Evolutionary conservation across 2,888 invertebrate species (phyloP).

Genomic region (Rotaria sp.): DNA sequence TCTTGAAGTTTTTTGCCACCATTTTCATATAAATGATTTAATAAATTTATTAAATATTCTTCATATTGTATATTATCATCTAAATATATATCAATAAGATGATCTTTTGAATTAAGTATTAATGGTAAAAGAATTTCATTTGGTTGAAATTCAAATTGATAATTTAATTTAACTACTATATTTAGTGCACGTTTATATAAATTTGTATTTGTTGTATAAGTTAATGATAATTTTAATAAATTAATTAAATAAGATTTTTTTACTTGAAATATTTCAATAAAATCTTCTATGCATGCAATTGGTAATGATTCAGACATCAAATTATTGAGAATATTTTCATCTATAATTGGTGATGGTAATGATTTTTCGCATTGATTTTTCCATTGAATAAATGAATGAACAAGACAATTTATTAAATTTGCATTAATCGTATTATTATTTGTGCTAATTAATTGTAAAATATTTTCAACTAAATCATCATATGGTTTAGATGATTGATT

Average conservation of each 20-base stretch:
- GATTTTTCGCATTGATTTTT: background rate
- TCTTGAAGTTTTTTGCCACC: background rate
- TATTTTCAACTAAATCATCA: background rate
- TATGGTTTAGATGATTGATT: background rate
- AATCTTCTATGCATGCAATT: background rate
- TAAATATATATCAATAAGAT: slow-evolving; percentile 38
- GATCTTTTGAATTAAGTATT: slow-evolving; percentile 25
- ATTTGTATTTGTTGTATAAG: background rate
- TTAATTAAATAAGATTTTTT: background rate
- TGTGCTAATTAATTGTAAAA: background rate
- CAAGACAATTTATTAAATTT: background rate
- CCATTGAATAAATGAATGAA: background rate
- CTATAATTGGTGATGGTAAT: background rate
- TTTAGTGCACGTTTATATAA: background rate
- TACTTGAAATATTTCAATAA: slow-evolving; percentile 13
- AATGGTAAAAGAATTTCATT: slow-evolving; percentile 37
- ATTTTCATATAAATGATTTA: slow-evolving; percentile 31
- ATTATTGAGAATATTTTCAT: background rate
- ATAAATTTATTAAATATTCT: background rate
- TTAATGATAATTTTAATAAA: background rate
- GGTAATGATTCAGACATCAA: background rate
- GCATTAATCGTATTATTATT: no score
- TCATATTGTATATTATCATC: slow-evolving; percentile 8
- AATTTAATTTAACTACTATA: background rate
- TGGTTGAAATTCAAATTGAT: background rate